Base-by-base conservation (phyloP, 2,113 vertebrate species). In the Peromyscus leucopus region DNA sequence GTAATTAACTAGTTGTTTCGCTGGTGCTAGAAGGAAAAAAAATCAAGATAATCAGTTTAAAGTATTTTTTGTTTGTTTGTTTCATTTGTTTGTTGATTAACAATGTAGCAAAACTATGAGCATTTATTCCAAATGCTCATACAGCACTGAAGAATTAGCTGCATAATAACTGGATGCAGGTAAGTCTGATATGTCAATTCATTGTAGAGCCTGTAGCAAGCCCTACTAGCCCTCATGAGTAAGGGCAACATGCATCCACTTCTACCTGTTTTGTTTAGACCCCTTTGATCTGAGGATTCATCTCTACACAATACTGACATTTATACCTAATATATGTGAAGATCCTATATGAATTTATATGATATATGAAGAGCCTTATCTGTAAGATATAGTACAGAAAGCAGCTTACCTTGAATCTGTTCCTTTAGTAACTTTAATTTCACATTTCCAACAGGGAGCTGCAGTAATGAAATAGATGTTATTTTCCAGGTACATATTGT, bases 361-460 rank as follows among this genome's bases (percentile, higher is more conserved):
- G 24, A 42, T 31, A 46, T 84, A 22, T 22, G 55, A 48, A 13
- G 42, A 79, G 65, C 42, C 42, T 0, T 85, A 65, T 71, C 12
- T 85, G 65, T 80, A 71, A 15, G 4, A 90, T 42, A 55, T 92
- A 92, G 82, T 72, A 92, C 17, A 33, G 4, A 48, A 93, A 96
- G 86, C 5, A 76, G 33, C 94, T 98, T 99, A 99, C 99, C 99
- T 99, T 94, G 91, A 93, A 78, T n/a, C 65, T 99, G 97, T 21
- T 99, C 98, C 98, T 99, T 99, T 96, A 99, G 98, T 65, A 99
- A 91, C 96, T 98, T 99, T 93, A 99, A 96, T 98, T 98, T 99
- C 96, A 99, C 89, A 98, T 99, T 99, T 94, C 99, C 99, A 75
- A 98, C 97, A 97, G 99, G 98, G 98, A 99, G 69, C 99, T 99